Conservation (phyloP, 2,113 vertebrate species). For the Indicator maculatus region DNA sequence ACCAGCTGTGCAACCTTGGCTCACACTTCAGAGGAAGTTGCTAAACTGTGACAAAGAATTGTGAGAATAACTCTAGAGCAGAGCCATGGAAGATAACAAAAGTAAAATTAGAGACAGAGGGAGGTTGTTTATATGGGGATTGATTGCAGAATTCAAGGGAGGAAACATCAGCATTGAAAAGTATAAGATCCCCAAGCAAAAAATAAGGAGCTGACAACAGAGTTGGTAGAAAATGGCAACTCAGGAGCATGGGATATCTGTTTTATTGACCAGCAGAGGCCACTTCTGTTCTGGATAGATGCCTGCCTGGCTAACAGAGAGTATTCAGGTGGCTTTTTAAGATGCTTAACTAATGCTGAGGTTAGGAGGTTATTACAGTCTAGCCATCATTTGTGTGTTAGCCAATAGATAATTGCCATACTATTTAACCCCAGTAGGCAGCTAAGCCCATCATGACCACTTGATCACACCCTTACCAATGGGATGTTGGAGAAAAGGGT, state of each 20-base stretch:
- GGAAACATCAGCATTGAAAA: neutral
- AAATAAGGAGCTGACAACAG: neutral
- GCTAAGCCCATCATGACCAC: neutral
- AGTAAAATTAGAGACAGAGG: neutral
- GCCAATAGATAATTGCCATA: neutral
- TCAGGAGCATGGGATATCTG: neutral
- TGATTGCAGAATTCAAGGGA: neutral
- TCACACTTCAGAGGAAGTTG: neutral
- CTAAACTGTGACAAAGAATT: neutral
- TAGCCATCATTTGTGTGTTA: rapidly evolving
- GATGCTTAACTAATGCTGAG: neutral
- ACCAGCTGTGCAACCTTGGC: neutral
- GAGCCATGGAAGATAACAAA: neutral
- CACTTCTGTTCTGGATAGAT: neutral
- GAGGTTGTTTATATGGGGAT: neutral
- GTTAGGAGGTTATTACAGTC: neutral
- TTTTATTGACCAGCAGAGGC: neutral
- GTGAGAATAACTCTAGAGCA: neutral
- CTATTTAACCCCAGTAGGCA: neutral
- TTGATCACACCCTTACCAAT: neutral
- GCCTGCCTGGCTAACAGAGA: neutral
- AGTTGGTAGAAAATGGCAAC: neutral
- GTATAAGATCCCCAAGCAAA: neutral
- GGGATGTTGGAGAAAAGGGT: neutral
- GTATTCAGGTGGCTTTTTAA: neutral